phyloP scores from a whole-genome alignment of 2,797 vertebrate genomes.

The Silurus aristotelis region DNA sequence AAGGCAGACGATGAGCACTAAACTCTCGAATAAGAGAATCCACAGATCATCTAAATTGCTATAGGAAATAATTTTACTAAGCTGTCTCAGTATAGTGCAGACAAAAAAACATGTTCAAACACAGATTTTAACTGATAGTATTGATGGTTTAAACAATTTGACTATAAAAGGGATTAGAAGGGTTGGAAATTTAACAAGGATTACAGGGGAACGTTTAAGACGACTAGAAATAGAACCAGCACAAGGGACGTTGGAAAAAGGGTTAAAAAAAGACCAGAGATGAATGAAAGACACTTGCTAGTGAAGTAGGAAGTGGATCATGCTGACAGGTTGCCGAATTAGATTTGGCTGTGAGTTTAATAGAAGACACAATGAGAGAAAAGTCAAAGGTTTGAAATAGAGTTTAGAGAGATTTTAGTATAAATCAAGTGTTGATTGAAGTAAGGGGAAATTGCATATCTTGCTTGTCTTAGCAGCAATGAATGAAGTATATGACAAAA shows the following conservation, averaged over 20 bases:
- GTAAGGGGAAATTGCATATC: neutral
- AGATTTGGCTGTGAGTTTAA: constrained; percentile 26
- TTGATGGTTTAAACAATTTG: neutral
- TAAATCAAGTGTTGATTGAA: neutral
- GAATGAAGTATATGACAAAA: neutral
- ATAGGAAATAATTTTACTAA: neutral
- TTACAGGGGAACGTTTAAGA: constrained; percentile 1
- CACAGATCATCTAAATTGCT: neutral
- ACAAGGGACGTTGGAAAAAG: constrained; percentile 9
- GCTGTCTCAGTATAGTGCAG: neutral
- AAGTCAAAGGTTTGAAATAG: constrained; percentile 10
- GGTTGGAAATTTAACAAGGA: neutral
- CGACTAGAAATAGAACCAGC: neutral
- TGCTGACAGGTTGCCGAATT: constrained; percentile 46
- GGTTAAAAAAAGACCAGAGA: constrained; percentile 1
- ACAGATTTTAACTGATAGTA: neutral
- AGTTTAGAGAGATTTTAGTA: neutral
- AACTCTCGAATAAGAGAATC: neutral
- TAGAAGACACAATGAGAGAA: neutral
- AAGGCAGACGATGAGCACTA: neutral
- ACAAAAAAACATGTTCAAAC: neutral
- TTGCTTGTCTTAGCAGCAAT: neutral
- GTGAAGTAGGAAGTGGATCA: constrained; percentile 2
- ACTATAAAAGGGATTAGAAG: neutral
- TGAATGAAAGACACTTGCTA: constrained; percentile 8